phyloP scores from a whole-genome alignment of 2,888 invertebrate genomes.

The Netelia virgata region DNA sequence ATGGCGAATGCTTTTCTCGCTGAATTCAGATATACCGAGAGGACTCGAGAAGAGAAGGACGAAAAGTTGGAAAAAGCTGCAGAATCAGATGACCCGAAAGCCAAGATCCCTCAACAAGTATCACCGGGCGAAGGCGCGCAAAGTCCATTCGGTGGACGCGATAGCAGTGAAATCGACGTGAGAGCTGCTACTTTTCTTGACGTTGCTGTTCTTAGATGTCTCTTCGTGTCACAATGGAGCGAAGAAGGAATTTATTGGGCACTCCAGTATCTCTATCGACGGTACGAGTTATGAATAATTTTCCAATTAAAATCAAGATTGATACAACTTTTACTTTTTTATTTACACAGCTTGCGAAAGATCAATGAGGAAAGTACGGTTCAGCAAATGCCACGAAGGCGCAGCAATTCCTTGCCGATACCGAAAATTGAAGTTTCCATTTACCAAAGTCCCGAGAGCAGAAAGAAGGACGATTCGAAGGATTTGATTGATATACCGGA shows the following conservation, averaged over 20 bases:
- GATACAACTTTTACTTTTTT: neutral
- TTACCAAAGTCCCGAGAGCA: constrained; percentile 91
- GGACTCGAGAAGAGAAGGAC: constrained; percentile 69
- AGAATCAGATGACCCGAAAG: constrained; percentile 64
- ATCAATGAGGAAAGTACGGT: constrained; percentile 94
- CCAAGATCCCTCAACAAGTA: constrained; percentile 57
- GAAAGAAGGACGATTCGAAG: constrained; percentile 89
- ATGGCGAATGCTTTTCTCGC: neutral
- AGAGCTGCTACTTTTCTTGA: constrained; percentile 97
- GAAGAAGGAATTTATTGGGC: constrained; percentile 99
- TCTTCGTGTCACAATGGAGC: constrained; percentile 98
- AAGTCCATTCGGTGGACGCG: constrained; percentile 68
- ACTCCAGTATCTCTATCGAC: constrained; percentile 94
- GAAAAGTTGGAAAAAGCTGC: constrained; percentile 72
- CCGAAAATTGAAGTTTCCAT: constrained; percentile 96
- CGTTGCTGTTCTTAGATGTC: constrained; percentile 97
- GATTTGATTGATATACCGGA: constrained; percentile 93
- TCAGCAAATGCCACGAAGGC: constrained; percentile 92
- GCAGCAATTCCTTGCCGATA: constrained; percentile 97
- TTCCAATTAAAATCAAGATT: too few species aligned
- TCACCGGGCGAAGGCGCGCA: constrained; percentile 72
- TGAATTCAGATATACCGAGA: constrained; percentile 56
- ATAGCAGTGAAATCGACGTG: constrained; percentile 85
- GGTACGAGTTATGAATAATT: constrained; percentile 86
- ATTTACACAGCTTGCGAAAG: constrained; percentile 90